A percentile compares a stretch with the other conserved stretches of the same genome.
These are phyloP conservation scores for Monopterus albus DNA, from an alignment of 2,113 vertebrate genomes.

Conservation along the genomic window DNA sequence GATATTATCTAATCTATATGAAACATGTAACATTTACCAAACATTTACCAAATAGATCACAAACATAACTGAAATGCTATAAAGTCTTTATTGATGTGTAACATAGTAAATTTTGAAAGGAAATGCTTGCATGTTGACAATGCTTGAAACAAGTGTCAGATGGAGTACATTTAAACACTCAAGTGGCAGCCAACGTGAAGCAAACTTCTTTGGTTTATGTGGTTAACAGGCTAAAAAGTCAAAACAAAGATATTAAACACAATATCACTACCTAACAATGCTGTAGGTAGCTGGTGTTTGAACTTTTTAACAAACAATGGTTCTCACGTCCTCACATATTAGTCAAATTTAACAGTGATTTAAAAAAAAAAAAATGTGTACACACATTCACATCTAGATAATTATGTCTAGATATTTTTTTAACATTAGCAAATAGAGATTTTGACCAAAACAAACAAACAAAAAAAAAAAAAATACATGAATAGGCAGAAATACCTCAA, in stretches of 20 bases:
- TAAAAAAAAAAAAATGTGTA: slow-evolving; percentile 6
- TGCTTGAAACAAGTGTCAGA: slow-evolving; percentile 21
- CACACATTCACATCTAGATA: too few relatives aligned
- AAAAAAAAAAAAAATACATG: slow-evolving; percentile 20
- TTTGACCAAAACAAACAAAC: slow-evolving; percentile 23
- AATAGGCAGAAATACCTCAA: slow-evolving; percentile 30
- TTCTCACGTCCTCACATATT: neutral
- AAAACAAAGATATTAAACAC: slow-evolving; percentile 24
- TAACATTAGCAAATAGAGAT: slow-evolving; percentile 6
- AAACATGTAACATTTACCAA: neutral
- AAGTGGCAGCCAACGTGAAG: slow-evolving; percentile 29
- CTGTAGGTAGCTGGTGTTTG: neutral
- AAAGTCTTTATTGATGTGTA: slow-evolving; percentile 70
- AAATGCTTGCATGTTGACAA: slow-evolving; percentile 42
- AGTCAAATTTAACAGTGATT: neutral
- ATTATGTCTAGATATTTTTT: slow-evolving; percentile 17
- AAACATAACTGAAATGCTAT: slow-evolving; percentile 13
- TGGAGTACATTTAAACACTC: slow-evolving; percentile 39
- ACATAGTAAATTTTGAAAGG: slow-evolving; percentile 47
- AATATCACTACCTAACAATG: neutral
- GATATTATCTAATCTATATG: neutral
- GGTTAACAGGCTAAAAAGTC: slow-evolving; percentile 16
- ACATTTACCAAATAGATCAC: neutral
- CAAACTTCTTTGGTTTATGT: slow-evolving; percentile 63
- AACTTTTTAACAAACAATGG: neutral